Evolutionary conservation across 2,113 vertebrate species (phyloP), one percentile per base, ranked within the genome.

Genomic region (Amphiprion percula): DNA sequence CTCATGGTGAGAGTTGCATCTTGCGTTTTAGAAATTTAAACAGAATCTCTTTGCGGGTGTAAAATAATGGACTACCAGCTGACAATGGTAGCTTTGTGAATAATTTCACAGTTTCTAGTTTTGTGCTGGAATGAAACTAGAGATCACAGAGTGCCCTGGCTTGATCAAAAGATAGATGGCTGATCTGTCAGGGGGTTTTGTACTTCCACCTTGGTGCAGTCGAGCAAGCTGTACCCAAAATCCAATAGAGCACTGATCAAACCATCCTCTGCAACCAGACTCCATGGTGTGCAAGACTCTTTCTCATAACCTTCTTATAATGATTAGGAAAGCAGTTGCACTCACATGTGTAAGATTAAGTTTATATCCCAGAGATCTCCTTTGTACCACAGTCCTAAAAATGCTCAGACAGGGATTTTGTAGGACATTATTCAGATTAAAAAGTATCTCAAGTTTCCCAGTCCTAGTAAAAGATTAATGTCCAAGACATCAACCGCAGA

Each of bases 401-500:
- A 49, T 46, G 3, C 14, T 61, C 5, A 78, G 61, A 70, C 60
- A 19, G 53, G 78, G 23, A 54, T 66, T 84, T 84, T 69, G n/a
- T 71, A 10, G 23, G 62, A 78, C 37, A 47, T 83, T 37, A 50
- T 52, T 54, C 17, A 16, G 59, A 84, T 70, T 77, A 67, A 68
- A 55, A 41, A 49, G 23, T 37, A 44, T 21, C 64, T 79, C 76
- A 10, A 73, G 56, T 68, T 52, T 68, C 12, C 21, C 14, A 4
- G 21, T 64, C 28, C 53, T n/a, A 1, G 37, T 49, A 2, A 76
- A 84, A 69, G 75, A 84, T 82, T 84, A 73, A 77, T 70, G 75
- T 79, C 67, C 9, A 9, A 72, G 62, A 50, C 56, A 59, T 76
- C 74, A 73, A 55, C 66, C 69, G 68, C 15, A 28, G 33, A 79